Evolutionary conservation across 2,797 vertebrate genomes (phyloP).

Genomic region (Sarcoramphus papa): DNA sequence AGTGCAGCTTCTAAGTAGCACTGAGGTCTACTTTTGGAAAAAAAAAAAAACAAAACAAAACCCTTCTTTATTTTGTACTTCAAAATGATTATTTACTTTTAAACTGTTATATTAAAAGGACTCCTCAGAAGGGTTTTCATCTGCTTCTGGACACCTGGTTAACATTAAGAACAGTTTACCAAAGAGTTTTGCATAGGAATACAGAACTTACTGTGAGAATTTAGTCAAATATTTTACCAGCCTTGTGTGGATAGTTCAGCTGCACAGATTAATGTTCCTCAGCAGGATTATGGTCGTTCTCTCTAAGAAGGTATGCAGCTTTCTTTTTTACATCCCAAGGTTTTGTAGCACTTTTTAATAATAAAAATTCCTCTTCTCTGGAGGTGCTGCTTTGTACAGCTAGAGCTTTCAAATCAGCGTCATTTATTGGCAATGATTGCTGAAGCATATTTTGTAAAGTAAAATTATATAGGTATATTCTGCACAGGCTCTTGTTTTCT

Average conservation of each 20-base stretch:
- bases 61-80: not conserved
- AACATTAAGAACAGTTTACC: conserved; percentile 39
- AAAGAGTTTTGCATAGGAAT: not conserved
- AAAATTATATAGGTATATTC: not conserved
- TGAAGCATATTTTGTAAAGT: not conserved
- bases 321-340: not conserved
- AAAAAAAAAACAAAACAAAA: not conserved
- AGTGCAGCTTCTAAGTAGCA: not conserved
- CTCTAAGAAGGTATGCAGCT: not conserved
- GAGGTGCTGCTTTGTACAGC: not conserved
- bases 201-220: not conserved
- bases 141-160: conserved; percentile 27
- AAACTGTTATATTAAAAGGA: conserved; percentile 7
- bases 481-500: not conserved
- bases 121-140: not conserved
- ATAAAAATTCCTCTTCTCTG: not conserved
- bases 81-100: conserved; percentile 13
- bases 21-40: not conserved
- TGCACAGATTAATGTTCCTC: not conserved
- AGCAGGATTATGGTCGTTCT: not conserved
- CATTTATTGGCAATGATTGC: not conserved
- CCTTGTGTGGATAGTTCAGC: not conserved
- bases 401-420: not conserved
- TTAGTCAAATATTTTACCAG: conserved; percentile 46
- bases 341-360: not conserved